Base-by-base conservation (phyloP, 2,888 invertebrate genomes). In the Chaetoderma sp. region DNA sequence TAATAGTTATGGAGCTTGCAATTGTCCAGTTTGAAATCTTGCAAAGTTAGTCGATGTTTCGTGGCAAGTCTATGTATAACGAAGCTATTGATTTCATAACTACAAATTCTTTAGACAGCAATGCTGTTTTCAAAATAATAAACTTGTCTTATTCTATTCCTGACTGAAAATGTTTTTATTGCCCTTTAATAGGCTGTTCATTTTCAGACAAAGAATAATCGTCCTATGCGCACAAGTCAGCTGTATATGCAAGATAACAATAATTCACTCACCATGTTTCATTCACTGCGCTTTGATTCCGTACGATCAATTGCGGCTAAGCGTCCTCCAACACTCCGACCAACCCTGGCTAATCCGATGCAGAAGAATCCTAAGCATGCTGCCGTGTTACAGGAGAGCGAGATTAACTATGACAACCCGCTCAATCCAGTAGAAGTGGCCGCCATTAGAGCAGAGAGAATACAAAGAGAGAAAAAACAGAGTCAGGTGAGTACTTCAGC, bases 331-430 rank as follows among this genome's bases (percentile, higher is more conserved):
- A 91, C 93, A 5, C 91, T 93, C 54, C 92, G 93, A 82, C 92
- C 93, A 32, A 89, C 93, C 25, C 90, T 92, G 67, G 92, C 91
- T 74, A 93, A 92, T 82, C 91, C 92, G 10, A 79, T 84, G 0
- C 75, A 79, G 58, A 94, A 94, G 87, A 94, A 92, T 87, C 90
- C 93, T 4, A 95, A 94, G 44, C 94, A 95, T 86, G 91, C 93
- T 28, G 92, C 93, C 55, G 91, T 95, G 67, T 88, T 96, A 77
- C 91, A 90, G 65, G 96, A 95, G 74, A 92, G 92, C 83, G 94
- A 93, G 36, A 93, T 98, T 66, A 90, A 89, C 69, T 93, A 94
- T 82, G 96, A 97, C 79, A 90, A 90, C 82, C 96, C 96, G 5
- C 88, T 94, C 56, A 89, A 92, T 73, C 95, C 96, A 0, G 90